A percentile compares a stretch with the other conserved stretches of the same genome.
Evolutionary conservation across 1,140 invertebrate species (phyloP).

Genomic region (Philopotamus ludificatus): DNA sequence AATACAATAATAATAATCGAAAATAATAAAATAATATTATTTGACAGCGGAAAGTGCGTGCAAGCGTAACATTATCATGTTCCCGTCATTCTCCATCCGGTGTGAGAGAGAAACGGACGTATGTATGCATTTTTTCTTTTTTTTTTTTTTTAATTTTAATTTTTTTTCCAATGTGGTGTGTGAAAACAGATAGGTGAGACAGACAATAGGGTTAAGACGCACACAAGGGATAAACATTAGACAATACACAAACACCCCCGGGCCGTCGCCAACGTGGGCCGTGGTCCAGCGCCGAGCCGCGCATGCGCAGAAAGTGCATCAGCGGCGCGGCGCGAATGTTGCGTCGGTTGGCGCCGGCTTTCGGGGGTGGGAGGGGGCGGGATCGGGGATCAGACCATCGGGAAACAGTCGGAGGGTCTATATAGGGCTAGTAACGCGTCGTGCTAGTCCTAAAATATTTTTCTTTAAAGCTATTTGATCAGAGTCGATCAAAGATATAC

Average conservation of each 20-base stretch:
- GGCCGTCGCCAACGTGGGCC: background rate
- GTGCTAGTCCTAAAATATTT: slow-evolving; percentile 23
- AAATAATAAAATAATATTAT: slow-evolving; percentile 35
- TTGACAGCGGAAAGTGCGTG: slow-evolving; percentile 43
- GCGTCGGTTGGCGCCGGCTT: background rate
- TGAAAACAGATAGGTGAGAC: slow-evolving; percentile 42
- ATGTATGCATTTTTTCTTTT: slow-evolving; percentile 39
- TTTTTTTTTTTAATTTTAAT: slow-evolving; percentile 13
- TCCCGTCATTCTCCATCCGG: slow-evolving; percentile 41
- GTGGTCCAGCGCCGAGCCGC: background rate
- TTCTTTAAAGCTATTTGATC: background rate
- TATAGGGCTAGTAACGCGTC: slow-evolving; percentile 33
- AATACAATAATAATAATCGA: slow-evolving; percentile 17
- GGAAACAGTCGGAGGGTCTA: slow-evolving; percentile 36
- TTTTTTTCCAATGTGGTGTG: slow-evolving; percentile 35
- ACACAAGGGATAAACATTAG: slow-evolving; percentile 71
- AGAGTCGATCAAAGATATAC: too few relatives aligned
- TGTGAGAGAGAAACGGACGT: slow-evolving; percentile 42
- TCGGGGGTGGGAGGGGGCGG: slow-evolving; percentile 33
- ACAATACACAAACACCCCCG: slow-evolving; percentile 63
- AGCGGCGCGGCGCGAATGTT: background rate
- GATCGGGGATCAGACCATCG: slow-evolving; percentile 18
- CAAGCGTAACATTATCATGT: slow-evolving; percentile 38
- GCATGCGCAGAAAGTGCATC: background rate
- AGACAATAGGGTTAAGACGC: slow-evolving; percentile 60